Evolutionary conservation across 2,888 invertebrate genomes (phyloP).

Genomic region (Rhamphomyia laevipes): DNA sequence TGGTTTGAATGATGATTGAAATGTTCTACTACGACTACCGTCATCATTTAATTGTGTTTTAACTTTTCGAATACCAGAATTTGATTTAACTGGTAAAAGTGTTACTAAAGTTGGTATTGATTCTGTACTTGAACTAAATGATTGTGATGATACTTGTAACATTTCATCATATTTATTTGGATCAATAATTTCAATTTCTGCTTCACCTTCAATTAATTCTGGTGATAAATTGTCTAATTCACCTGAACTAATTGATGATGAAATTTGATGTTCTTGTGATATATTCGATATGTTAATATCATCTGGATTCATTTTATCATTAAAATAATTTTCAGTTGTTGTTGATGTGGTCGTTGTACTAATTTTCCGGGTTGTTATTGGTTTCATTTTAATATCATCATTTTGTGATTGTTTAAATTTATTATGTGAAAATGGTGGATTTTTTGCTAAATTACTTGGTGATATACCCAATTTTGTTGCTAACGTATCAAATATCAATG

Average conservation of each 20-base stretch:
- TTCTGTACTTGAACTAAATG: constrained; percentile 17
- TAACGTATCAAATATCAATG: constrained; percentile 51
- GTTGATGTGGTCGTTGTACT: constrained; percentile 12
- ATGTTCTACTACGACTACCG: background rate
- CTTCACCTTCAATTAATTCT: constrained; percentile 33
- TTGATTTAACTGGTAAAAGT: constrained; percentile 65
- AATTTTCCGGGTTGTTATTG: constrained; percentile 9
- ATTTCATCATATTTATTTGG: constrained; percentile 37
- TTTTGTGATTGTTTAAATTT: constrained; percentile 28
- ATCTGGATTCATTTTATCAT: background rate
- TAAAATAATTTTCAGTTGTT: constrained; percentile 1
- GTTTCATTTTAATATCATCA: constrained; percentile 20
- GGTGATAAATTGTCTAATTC: constrained; percentile 12
- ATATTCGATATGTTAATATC: constrained; percentile 15
- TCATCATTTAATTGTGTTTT: background rate
- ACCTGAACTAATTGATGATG: constrained; percentile 9
- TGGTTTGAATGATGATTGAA: background rate
- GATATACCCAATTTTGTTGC: constrained; percentile 42
- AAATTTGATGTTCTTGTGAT: constrained; percentile 18
- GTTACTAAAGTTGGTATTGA: constrained; percentile 43
- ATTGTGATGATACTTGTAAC: constrained; percentile 30
- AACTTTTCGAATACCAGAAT: constrained; percentile 62
- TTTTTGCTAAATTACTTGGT: constrained; percentile 29
- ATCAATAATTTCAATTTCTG: constrained; percentile 37
- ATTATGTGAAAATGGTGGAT: constrained; percentile 34